These are phyloP conservation scores for Montifringilla adamsi DNA, from an alignment of 2,113 vertebrate species.

Conservation along the genomic window DNA sequence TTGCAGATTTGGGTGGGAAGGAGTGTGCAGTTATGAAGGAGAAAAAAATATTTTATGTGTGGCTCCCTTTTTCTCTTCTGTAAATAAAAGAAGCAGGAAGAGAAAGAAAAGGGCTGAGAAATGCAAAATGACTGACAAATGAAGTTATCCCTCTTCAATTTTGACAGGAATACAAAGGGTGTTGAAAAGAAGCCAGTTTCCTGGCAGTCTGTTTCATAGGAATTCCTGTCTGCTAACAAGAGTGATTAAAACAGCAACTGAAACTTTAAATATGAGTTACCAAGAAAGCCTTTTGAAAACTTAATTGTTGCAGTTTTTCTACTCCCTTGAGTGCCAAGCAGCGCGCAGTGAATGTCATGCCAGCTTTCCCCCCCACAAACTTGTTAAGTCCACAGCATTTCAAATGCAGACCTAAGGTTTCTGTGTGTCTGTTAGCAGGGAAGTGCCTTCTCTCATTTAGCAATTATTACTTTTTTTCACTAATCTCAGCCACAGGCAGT, in stretches of 20 bases:
- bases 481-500: conserved; percentile 13
- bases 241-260: background rate
- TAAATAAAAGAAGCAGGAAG: background rate
- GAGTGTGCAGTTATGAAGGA: background rate
- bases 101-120: background rate
- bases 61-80: background rate
- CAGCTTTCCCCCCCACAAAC: background rate
- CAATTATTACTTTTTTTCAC: conserved; percentile 16
- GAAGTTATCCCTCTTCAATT: background rate
- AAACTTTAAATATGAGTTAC: conserved; percentile 14
- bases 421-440: background rate
- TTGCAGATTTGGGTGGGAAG: background rate
- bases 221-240: background rate
- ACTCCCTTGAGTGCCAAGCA: conserved; percentile 5
- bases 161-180: background rate
- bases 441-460: conserved; percentile 4
- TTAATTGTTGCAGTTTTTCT: conserved; percentile 41
- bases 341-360: background rate
- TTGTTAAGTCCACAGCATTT: background rate
- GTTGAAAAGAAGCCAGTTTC: background rate
- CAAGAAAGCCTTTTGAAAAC: conserved; percentile 12
- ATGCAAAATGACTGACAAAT: background rate
- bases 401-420: background rate
- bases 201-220: background rate
- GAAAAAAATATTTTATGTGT: background rate